Base-by-base conservation (phyloP, 2,113 vertebrate species). In the Melanotaenia duboulayi region DNA sequence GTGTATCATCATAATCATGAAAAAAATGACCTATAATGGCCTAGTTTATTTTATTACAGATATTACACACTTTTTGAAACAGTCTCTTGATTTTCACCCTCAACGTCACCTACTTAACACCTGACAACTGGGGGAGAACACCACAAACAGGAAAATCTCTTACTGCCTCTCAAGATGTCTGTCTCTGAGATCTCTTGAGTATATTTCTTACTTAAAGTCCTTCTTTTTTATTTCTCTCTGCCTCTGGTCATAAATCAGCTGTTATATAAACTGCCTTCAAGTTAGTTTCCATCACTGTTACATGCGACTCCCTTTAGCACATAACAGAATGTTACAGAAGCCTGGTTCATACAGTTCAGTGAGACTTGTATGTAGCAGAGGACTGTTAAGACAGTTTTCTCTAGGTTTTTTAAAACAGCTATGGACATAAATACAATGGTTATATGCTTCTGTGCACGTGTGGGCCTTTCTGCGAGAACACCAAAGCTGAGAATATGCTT, bases 241-340 rank as follows among this genome's bases (percentile, higher is more conserved):
- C 52, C 19, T 70, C 25, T 51, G 68, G 48, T 76, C 83, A 85
- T 90, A 89, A 90, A 90, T 90, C 90, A 86, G 37, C 61, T 25
- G 75, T 92, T 89, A 86, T 74, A 88, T 90, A 87, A 92, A 90
- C 87, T 77, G 73, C 77, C 69, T 80, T 89, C 79, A 84, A 85
- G 52, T 82, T 74, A 85, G 87, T 88, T 86, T 90, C 85, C 88
- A 89, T 73, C 63, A 65, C 37, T 54, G 82, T 85, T 87, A 86
- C 80, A 82, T 78, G 81, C 87, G 77, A 77, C 66, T 75, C 65
- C 57, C 78, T 71, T 28, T 66, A 87, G 82, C 67, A 70, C 59
- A 65, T 71, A 77, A 82, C 82, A 84, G 64, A 84, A 87, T 81
- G 85, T 87, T 81, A 78, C 14, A 90, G 82, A 82, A 49, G 20